Percentiles rank a stretch among this genome's conserved stretches.
Conservation (phyloP, 2,113 vertebrate species). For the Rutilus rutilus region DNA sequence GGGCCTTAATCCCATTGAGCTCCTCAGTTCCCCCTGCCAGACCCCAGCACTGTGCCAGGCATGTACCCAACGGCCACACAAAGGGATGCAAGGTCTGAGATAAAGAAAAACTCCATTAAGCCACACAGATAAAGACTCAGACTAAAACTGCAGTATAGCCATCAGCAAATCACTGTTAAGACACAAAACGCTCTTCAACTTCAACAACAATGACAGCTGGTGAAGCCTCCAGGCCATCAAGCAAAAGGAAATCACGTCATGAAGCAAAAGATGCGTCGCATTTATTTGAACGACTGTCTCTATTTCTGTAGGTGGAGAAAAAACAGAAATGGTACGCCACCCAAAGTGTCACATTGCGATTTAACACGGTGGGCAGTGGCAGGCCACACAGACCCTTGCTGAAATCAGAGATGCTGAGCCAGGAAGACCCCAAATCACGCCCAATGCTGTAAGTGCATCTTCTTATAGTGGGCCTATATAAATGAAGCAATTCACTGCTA, state of each 20-base stretch:
- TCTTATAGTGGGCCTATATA: background rate
- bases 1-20: constrained; percentile 41
- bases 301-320: constrained; percentile 88
- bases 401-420: constrained; percentile 99
- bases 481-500: background rate
- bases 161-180: background rate
- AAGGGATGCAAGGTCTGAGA: background rate
- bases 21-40: constrained; percentile 7
- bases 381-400: constrained; percentile 93
- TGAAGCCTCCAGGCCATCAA: background rate
- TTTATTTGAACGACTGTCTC: constrained; percentile 7
- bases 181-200: background rate
- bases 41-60: background rate
- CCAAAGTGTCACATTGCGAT: constrained; percentile 90
- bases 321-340: constrained; percentile 95
- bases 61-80: background rate
- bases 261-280: background rate
- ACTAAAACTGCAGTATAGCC: background rate
- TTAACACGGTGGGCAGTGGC: constrained; percentile 95
- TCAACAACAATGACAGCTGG: background rate
- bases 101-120: constrained; percentile 23
- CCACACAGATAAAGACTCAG: background rate
- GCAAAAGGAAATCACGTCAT: background rate
- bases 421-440: constrained; percentile 96
- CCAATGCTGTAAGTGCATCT: constrained; percentile 87